Evolutionary conservation across 2,113 vertebrate species (phyloP).

Genomic region (Oceanodroma tethys): DNA sequence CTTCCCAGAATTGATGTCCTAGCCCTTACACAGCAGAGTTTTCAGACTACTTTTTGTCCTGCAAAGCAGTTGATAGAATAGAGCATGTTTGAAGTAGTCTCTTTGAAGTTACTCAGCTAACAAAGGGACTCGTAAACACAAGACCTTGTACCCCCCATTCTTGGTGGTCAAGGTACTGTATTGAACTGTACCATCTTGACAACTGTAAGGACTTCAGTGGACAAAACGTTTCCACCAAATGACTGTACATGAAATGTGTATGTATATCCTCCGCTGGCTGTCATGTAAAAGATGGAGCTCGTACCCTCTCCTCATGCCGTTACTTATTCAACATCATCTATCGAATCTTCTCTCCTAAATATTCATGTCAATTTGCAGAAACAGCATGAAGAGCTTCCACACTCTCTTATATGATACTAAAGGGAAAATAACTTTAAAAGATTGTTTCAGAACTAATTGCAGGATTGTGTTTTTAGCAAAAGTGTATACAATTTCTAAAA

Average conservation of each 20-base stretch:
- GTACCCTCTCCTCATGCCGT: neutral
- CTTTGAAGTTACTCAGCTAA: neutral
- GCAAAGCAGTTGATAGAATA: neutral
- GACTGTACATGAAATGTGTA: neutral
- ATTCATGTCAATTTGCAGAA: neutral
- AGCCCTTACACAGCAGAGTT: neutral
- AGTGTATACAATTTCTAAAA: neutral
- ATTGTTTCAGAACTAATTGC: neutral
- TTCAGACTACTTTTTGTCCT: neutral
- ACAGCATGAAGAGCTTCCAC: neutral
- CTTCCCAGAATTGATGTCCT: neutral
- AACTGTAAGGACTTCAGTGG: neutral
- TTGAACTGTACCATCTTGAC: neutral
- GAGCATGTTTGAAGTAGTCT: neutral
- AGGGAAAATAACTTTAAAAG: neutral
- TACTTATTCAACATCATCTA: neutral
- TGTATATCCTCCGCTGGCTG: neutral
- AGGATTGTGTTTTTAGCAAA: neutral
- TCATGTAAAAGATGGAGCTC: neutral
- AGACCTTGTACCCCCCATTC: neutral
- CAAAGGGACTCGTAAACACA: neutral
- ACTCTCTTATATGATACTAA: neutral
- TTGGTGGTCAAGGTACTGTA: neutral
- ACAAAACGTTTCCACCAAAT: neutral
- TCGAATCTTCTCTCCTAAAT: neutral